Base-by-base conservation (phyloP, 2,797 vertebrate genomes). In the Rhinogobio ventralis region DNA sequence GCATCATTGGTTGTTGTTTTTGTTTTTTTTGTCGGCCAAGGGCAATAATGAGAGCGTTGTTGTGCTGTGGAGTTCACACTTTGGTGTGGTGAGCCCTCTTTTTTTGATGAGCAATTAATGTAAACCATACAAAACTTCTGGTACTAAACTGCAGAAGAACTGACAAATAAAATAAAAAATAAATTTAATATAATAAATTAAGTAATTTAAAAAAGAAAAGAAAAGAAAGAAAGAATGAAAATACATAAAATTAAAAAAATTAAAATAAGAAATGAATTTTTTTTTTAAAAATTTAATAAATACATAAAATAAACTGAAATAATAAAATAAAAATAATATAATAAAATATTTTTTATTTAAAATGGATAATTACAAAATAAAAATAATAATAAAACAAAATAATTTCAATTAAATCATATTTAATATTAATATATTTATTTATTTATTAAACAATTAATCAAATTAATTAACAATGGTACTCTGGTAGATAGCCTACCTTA, bases 21-120 rank as follows among this genome's bases (percentile, higher is more conserved):
- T n/a, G n/a, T n/a, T n/a, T n/a, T n/a, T 71, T 86, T 80, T 71
- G 33, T 53, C 39, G 30, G 83, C 87, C 81, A 85, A 88, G 25
- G 83, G 81, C 42, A 88, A 69, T 86, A 86, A 42, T 72, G 55
- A 86, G 60, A 89, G 75, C 28, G 42, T 73, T 78, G 67, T 83
- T 72, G 55, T 60, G 82, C 72, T 81, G 55, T 62, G 79, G 57
- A 72, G 69, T 72, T 53, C 64, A 39, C 73, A n/a, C 75, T 86
- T 83, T 86, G 79, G 85, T 88, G 87, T 69, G 82, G 69, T 68
- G 45, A 20, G 71, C 23, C 39, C 51, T 66, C 28, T 57, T 55
- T 72, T 85, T 86, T 45, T 87, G 66, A 85, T 68, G 68, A 60
- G 46, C 49, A 55, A 77, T 77, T 39, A 9, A 57, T 76, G 23